phyloP scores from a whole-genome alignment of 1,140 invertebrate genomes.

The Temnothorax curvispinosus region DNA sequence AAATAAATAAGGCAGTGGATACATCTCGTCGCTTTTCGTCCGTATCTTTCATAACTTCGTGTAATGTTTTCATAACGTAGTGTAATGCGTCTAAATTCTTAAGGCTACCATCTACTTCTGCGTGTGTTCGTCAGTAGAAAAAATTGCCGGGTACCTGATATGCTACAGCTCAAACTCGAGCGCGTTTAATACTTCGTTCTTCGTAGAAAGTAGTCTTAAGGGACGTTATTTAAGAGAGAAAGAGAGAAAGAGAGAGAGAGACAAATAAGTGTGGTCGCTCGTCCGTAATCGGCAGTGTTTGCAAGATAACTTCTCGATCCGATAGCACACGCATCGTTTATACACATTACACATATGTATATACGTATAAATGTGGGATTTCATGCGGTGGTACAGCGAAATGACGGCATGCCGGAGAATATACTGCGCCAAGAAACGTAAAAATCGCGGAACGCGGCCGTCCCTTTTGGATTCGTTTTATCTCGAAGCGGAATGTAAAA shows the following conservation, averaged over 20 bases:
- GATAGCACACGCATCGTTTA: slow-evolving; percentile 18
- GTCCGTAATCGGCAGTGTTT: slow-evolving; percentile 70
- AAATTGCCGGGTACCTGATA: slow-evolving; percentile 27
- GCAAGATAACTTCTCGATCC: slow-evolving; percentile 57
- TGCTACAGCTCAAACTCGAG: slow-evolving; percentile 13
- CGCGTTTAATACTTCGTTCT: slow-evolving; percentile 37
- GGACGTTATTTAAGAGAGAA: not conserved
- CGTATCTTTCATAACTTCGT: slow-evolving; percentile 64
- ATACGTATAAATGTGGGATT: slow-evolving; percentile 1
- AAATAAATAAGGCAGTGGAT: slow-evolving; percentile 85
- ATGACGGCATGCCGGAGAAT: slow-evolving; percentile 59
- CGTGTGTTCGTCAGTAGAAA: slow-evolving; percentile 24
- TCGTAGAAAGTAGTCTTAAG: slow-evolving; percentile 60
- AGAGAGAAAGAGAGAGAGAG: not conserved
- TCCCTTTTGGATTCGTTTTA: slow-evolving; percentile 57
- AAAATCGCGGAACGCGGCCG: slow-evolving; percentile 51
- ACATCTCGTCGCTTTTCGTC: slow-evolving; percentile 71
- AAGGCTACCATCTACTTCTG: slow-evolving; percentile 57
- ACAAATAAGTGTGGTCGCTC: slow-evolving; percentile 58
- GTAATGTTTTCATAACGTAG: not conserved
- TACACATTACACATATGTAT: not conserved
- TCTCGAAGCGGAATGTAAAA: slow-evolving; percentile 70
- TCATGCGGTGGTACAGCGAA: slow-evolving; percentile 55
- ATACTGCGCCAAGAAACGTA: slow-evolving; percentile 61
- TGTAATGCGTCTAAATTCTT: slow-evolving; percentile 53